Evolutionary conservation across 1,140 invertebrate species (phyloP), one percentile per base, ranked within the genome.

Genomic region (Drosophila repletoides): DNA sequence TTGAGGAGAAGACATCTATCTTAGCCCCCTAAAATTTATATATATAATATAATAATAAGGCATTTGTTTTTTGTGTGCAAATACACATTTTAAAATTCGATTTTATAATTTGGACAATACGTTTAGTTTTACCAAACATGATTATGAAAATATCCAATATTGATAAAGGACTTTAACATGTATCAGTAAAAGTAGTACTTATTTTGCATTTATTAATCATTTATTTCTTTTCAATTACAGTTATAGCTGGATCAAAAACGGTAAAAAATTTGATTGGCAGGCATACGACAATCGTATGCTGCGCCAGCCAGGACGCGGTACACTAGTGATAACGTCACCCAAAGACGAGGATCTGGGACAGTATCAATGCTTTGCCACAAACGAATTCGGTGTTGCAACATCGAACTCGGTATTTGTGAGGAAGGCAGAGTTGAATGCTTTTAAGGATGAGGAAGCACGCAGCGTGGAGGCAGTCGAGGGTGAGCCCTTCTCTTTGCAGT

Each of bases 301-400:
- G 1, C 96, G 98, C 88, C 97, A 98, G 73, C 95, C 96, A 0
- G 96, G 97, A 1, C 92, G 96, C 69, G 98, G 98, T 52, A 98
- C 97, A 0, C 91, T 99, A 6, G 95, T 98, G 3, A 96, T 99
- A 51, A 95, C 96, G 28, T 93, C 93, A 66, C 97, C 98, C 0
- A 92, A 94, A 49, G 95, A 98, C 76, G 97, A 98, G 87, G 98
- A 99, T 91, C 92, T 98, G 21, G 97, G 98, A 22, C 95, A 98
- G 73, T 99, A 99, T 91, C 98, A 99, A 89, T 99, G 98, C 91
- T 97, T 98, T 90, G 98, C 98, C 0, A 93, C 94, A 75, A 99
- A 99, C 89, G 95, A 97, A 76, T 97, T 97, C 93, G 98, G 98
- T 36, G 96, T 93, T 2, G 97, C 97, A 7, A 97, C 97, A 0